A percentile compares a stretch with the other conserved stretches of the same genome.
Conservation (phyloP, 2,113 vertebrate genomes). For the Athene noctua region DNA sequence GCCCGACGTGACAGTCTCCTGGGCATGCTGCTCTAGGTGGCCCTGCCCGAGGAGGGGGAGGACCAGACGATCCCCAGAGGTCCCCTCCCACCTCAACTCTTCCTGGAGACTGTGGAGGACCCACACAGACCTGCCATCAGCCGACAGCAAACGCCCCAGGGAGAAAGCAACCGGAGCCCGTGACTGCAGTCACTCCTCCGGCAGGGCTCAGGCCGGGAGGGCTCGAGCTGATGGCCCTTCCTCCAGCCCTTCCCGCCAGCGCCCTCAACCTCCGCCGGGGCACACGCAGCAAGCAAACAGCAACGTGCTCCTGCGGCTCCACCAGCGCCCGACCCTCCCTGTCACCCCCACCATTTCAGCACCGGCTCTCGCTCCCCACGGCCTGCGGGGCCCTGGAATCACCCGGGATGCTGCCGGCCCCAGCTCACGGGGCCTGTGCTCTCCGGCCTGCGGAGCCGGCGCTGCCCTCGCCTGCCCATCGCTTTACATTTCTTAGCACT, state of each 20-base stretch:
- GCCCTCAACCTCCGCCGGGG: neutral
- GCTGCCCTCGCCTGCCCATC: neutral
- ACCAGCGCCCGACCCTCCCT: neutral
- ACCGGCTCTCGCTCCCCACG: neutral
- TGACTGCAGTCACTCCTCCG: too few species aligned
- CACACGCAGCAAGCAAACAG: neutral
- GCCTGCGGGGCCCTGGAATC: neutral
- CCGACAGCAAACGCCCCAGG: neutral
- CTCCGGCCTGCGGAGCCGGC: neutral
- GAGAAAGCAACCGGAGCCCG: too few species aligned
- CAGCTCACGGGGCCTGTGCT: neutral
- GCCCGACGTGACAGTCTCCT: neutral
- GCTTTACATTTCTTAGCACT: too few species aligned
- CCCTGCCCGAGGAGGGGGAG: neutral
- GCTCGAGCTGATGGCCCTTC: neutral
- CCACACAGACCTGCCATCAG: neutral
- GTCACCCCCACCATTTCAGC: neutral
- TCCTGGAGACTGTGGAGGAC: neutral
- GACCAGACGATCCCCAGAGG: neutral
- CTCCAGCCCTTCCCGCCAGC: neutral
- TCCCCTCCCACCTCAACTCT: neutral
- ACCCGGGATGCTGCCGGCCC: neutral
- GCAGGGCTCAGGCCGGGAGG: accelerated
- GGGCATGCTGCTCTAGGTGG: neutral
- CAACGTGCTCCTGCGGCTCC: neutral